Base-by-base conservation (phyloP, 2,888 invertebrate species). In the Coelinius sp. region DNA sequence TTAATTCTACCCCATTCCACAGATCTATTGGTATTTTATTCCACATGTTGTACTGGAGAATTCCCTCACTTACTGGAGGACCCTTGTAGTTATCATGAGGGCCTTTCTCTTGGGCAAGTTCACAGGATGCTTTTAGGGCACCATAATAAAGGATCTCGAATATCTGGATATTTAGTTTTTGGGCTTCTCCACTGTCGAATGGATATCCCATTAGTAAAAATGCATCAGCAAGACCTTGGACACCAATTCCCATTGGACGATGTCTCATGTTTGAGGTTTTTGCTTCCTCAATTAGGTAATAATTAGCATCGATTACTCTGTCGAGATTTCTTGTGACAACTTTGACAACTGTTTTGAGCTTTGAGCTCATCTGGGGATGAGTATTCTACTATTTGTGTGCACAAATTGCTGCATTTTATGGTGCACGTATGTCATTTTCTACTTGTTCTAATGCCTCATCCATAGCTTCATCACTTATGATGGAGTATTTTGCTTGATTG, bases 11-110 rank as follows among this genome's bases (percentile, higher is more conserved):
- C 99, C 99, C 99, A 86, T 99, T 91, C 95, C 97, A 97, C 3
- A 96, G 90, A 79, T 94, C 90, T 0, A 95, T 93, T 0, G 97
- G 96, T 5, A 90, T 93, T 75, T 96, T 96, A 80, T 93, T 89
- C 99, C 99, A 99, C 98, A 99, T 97, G 80, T 99, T 99, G 85
- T 95, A 97, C 86, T 99, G 99, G 59, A 99, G 89, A 79, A 97
- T 94, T 65, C 98, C 99, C 90, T 97, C 94, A 88, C 97, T 98
- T 20, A 96, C 95, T 6, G 99, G 99, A 77, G 93, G 93, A 5
- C 98, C 99, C 79, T 91, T 88, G 82, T 98, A 99, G 0, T 97
- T 96, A 83, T 96, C 94, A 86, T 99, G 99, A 0, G 94, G 89
- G 5, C 99, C 98, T 52, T 91, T 84, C 82, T 92, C 91, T 85